Evolutionary conservation across 2,113 vertebrate genomes (phyloP).

Genomic region (Miniopterus natalensis): DNA sequence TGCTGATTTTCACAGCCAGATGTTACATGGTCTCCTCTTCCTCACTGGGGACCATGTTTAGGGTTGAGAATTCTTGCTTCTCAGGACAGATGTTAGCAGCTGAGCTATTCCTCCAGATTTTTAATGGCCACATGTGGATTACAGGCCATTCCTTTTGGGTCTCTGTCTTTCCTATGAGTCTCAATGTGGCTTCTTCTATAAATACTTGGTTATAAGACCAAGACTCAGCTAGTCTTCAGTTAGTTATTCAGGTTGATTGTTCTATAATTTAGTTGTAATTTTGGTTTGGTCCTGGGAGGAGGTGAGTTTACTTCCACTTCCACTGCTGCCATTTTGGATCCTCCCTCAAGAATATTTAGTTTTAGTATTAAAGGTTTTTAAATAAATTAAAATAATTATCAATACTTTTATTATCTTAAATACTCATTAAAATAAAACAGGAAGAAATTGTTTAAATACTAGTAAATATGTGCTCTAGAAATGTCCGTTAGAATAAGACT

Average conservation of each 20-base stretch:
- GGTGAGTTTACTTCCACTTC: neutral
- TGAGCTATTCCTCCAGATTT: neutral
- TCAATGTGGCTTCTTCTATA: neutral
- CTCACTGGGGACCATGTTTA: too few relatives aligned
- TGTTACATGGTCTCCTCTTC: neutral
- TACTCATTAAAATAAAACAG: neutral
- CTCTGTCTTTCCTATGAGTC: neutral
- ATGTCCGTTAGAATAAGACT: slow-evolving; percentile 15
- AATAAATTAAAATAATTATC: slow-evolving; percentile 51
- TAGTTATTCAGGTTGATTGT: neutral
- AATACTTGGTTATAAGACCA: neutral
- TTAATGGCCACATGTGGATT: neutral
- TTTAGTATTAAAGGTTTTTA: slow-evolving; percentile 37
- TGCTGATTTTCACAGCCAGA: neutral
- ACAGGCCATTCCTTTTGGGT: neutral
- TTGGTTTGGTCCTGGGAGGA: neutral
- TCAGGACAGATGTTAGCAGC: neutral
- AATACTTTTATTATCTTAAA: slow-evolving; percentile 30
- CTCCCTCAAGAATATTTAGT: neutral
- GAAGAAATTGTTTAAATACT: neutral
- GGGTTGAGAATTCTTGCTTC: neutral
- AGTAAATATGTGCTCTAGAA: slow-evolving; percentile 14
- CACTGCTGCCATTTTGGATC: neutral
- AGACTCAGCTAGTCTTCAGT: neutral
- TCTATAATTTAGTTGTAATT: neutral